A percentile compares a stretch with the other conserved stretches of the same genome.
phyloP scores from a whole-genome alignment of 2,888 invertebrate genomes.

The Apamea epomidion region DNA sequence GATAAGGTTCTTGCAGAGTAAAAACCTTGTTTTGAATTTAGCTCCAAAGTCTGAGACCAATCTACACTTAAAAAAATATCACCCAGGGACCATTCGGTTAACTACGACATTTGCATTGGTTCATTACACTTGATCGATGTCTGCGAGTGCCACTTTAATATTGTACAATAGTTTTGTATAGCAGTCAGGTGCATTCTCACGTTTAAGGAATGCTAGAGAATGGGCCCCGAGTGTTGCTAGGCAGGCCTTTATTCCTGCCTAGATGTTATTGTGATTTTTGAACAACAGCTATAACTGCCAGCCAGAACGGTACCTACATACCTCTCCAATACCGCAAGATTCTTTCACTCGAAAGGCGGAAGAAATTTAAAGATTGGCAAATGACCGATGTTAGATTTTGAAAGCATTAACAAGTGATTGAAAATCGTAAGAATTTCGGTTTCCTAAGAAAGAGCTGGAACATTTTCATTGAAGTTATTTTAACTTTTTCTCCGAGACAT shows the following conservation, averaged over 20 bases:
- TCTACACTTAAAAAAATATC: background rate
- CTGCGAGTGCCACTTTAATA: background rate
- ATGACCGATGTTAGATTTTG: background rate
- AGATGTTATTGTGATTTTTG: slow-evolving; percentile 43
- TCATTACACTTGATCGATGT: slow-evolving; percentile 24
- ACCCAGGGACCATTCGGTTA: background rate
- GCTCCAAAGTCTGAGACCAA: background rate
- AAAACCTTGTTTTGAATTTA: background rate
- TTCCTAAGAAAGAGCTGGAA: slow-evolving; percentile 43
- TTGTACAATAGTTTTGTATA: slow-evolving; percentile 4
- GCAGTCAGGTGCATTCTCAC: slow-evolving; percentile 35
- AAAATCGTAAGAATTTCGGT: slow-evolving; percentile 22
- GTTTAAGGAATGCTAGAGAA: slow-evolving; percentile 40
- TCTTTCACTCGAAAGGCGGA: background rate
- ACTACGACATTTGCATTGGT: slow-evolving; percentile 9
- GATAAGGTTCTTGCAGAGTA: background rate
- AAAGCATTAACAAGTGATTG: background rate
- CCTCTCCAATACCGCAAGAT: slow-evolving; percentile 21
- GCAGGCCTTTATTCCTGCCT: slow-evolving; percentile 19
- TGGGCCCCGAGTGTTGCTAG: slow-evolving; percentile 22
- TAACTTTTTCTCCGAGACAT: slow-evolving; percentile 82
- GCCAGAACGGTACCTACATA: slow-evolving; percentile 48
- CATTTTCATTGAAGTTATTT: slow-evolving; percentile 80
- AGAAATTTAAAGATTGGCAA: background rate
- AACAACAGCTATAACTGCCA: slow-evolving; percentile 28